Base-by-base conservation (phyloP, 2,113 vertebrate genomes). In the Plecotus auritus region DNA sequence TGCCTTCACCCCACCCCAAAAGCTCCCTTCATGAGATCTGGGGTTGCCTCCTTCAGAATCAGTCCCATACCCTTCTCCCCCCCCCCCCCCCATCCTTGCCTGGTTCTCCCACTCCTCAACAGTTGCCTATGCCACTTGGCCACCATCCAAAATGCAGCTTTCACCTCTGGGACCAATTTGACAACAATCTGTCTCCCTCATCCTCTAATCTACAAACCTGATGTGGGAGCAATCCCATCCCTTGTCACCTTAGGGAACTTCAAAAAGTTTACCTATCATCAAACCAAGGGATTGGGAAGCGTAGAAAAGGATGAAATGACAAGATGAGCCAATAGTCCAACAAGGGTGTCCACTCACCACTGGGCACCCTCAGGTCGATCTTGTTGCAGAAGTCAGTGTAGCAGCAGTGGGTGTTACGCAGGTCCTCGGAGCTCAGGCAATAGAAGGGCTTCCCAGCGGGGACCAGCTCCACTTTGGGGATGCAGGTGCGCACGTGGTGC, bases 351-450 rank as follows among this genome's bases (percentile, higher is more conserved):
- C 35, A 97, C 98, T 98, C 96, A 99, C 99, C 99, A 20, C 98
- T 99, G 85, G 99, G 99, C 94, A 99, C 98, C 97, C 99, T 98
- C 45, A 99, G 98, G 97, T 99, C 99, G 22, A 99, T 99, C 97
- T 99, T 99, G 98, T 99, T 99, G 99, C 99, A 99, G 98, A 99
- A 99, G 98, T 99, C 99, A 0, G 98, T 98, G 95, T 99, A 99
- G 99, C 99, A 99, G 99, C 99, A 99, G 98, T 99, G 99, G 4
- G 99, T 99, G 72, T 99, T 99, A 3, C 99, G 98, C 78, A 99
- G 98, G 51, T 99, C 99, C 96, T 99, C 99, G 0, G 99, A 99
- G 23, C 99, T 99, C 97, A 99, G 98, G 56, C 99, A 99, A 86
- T 99, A 99, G 98, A 99, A 99, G 49, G 99, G 99, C 69, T 99